A percentile compares a stretch with the other conserved stretches of the same genome.
phyloP scores from a whole-genome alignment of 2,113 vertebrate genomes.

The Nyctibius bracteatus region DNA sequence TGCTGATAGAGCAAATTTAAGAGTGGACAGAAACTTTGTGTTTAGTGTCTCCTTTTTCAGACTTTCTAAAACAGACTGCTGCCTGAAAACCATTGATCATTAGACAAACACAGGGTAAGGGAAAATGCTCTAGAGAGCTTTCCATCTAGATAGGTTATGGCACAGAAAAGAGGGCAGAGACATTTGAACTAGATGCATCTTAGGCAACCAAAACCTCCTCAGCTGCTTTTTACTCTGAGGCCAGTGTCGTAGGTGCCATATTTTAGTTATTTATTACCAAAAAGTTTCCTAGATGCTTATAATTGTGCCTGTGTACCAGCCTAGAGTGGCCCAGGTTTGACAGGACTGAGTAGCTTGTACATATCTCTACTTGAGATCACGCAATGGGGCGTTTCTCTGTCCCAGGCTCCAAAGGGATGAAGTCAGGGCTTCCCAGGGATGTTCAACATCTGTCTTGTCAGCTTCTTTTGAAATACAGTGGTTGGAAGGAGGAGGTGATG shows the following conservation, averaged over 20 bases:
- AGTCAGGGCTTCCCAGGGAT: neutral
- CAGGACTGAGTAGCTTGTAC: neutral
- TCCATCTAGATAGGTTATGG: neutral
- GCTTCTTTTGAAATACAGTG: neutral
- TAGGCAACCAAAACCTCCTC: neutral
- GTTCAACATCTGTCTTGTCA: neutral
- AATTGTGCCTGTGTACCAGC: neutral
- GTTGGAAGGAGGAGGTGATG: neutral
- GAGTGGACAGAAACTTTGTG: neutral
- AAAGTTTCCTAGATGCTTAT: neutral
- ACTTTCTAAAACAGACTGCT: neutral
- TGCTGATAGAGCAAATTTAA: neutral
- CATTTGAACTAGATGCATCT: neutral
- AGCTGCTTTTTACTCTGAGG: neutral
- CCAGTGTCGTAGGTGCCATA: neutral
- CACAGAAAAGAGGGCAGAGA: neutral
- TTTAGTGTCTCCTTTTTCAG: neutral
- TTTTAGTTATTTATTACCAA: neutral
- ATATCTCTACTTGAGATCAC: neutral
- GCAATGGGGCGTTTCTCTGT: neutral
- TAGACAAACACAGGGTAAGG: neutral
- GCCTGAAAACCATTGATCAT: neutral
- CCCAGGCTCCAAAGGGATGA: neutral
- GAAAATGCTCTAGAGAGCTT: neutral
- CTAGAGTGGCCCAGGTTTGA: neutral